Evolutionary conservation across 1,140 invertebrate species (phyloP), one percentile per base, ranked within the genome.

Genomic region (Panagrolaimus sp.): DNA sequence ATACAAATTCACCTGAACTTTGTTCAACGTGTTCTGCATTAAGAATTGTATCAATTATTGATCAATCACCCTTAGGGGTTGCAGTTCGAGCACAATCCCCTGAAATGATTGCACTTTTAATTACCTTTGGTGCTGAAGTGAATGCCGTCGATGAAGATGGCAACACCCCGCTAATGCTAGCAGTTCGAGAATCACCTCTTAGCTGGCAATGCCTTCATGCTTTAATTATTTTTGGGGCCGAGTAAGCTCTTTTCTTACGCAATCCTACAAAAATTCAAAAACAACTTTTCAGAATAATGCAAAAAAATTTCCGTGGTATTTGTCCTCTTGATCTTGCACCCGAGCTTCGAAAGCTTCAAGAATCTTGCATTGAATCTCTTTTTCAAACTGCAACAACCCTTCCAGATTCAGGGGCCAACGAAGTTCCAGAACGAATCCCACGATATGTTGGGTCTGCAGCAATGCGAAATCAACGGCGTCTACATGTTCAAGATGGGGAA

Each of bases 271-370:
- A 9, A 68, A 5, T 5, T 20, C 2, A n/a, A 46, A 67, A 62
- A 38, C 7, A 7, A 38, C 2, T 38, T 38, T 38, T 67, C 63
- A 81, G 79, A 68, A 81, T 81, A 47, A 68, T 73, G 31, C 80
- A 82, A 65, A 82, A 82, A 67, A 82, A 82, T 62, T 72, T 72
- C 23, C 74, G 80, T 11, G 81, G 80, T n/a, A 83, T 82, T 23
- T 82, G 80, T 51, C 81, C 80, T 23, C 63, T 82, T 27, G 80
- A 82, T 66, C 68, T 83, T 42, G 80, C 80, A n/a, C 80, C 80
- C 8, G 80, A 82, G 65, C 53, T 82, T 23, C 45, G 73, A 42
- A 82, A 82, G 68, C 66, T 82, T 57, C 80, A 82, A 63, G 69
- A 81, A 63, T 75, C 77, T 5, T 82, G 81, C 64, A 75, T 82